Conservation (phyloP, 2,888 invertebrate species). For the Caradrina clavipalpis region DNA sequence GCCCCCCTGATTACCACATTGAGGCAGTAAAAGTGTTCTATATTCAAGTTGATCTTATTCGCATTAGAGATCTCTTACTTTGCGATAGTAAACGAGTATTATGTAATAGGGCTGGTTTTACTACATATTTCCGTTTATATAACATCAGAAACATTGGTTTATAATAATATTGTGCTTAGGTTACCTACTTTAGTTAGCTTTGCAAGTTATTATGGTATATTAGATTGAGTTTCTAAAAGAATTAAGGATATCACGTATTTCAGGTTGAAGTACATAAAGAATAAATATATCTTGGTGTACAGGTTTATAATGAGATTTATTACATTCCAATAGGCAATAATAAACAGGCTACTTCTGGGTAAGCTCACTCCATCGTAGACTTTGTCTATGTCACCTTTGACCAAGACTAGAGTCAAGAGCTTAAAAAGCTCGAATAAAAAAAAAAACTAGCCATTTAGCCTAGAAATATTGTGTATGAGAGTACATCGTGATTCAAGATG, state of each 20-base stretch:
- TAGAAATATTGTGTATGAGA: neutral
- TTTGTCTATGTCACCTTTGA: too few relatives aligned
- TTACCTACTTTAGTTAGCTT: conserved; percentile 14
- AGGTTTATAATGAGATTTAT: neutral
- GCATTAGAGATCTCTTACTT: conserved; percentile 42
- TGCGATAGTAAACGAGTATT: conserved; percentile 40
- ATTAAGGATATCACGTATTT: neutral
- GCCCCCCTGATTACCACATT: neutral
- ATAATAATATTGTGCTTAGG: conserved; percentile 18
- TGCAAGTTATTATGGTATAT: conserved; percentile 13
- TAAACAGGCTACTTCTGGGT: too few relatives aligned
- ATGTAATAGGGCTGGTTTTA: conserved; percentile 36
- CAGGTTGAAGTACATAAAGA: neutral
- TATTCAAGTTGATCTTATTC: conserved; percentile 50
- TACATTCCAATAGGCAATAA: neutral
- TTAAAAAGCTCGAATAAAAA: too few relatives aligned
- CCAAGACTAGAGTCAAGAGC: too few relatives aligned
- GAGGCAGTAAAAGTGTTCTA: conserved; percentile 49
- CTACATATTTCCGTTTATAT: conserved; percentile 40
- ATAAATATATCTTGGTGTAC: neutral
- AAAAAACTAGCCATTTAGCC: neutral
- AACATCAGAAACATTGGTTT: conserved; percentile 23
- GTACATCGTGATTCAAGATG: neutral
- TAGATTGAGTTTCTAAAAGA: conserved; percentile 3
- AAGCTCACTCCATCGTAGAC: too few relatives aligned